phyloP scores from a whole-genome alignment of 2,113 vertebrate genomes.

The Aplodontia rufa region DNA sequence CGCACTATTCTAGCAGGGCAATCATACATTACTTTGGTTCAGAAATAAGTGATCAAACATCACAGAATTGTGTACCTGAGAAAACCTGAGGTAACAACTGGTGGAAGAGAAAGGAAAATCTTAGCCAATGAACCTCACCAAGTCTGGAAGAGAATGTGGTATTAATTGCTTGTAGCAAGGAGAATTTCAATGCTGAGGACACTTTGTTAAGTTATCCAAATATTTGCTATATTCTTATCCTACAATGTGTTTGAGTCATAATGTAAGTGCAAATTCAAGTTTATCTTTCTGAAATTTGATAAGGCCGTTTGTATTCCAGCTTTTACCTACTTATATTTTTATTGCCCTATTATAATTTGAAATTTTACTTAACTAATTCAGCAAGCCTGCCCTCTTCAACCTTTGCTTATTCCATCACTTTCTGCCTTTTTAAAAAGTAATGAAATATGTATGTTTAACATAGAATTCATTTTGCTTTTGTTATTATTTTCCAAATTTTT shows the following conservation, averaged over 20 bases:
- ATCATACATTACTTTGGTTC: neutral
- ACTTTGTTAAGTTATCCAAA: neutral
- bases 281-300: conserved; percentile 22
- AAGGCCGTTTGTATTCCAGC: neutral
- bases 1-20: too few species aligned
- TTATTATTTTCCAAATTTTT: neutral
- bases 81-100: neutral
- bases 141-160: neutral
- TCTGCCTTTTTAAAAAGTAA: neutral
- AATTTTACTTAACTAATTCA: conserved; percentile 23
- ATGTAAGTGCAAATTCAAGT: neutral
- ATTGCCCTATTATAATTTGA: neutral
- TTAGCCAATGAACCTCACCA: neutral
- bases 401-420: neutral
- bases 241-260: conserved; percentile 38
- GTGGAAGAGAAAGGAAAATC: neutral
- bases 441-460: neutral
- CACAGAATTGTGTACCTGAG: neutral
- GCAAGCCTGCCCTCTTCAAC: neutral
- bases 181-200: neutral
- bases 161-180: neutral
- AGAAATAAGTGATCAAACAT: neutral
- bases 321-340: conserved; percentile 43
- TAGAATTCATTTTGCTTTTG: neutral
- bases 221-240: neutral